Percentiles rank a stretch among this genome's conserved stretches.
Evolutionary conservation across 64 coral and sea anemone species (phyloP).

Genomic region (Dendronephthya gigantea): DNA sequence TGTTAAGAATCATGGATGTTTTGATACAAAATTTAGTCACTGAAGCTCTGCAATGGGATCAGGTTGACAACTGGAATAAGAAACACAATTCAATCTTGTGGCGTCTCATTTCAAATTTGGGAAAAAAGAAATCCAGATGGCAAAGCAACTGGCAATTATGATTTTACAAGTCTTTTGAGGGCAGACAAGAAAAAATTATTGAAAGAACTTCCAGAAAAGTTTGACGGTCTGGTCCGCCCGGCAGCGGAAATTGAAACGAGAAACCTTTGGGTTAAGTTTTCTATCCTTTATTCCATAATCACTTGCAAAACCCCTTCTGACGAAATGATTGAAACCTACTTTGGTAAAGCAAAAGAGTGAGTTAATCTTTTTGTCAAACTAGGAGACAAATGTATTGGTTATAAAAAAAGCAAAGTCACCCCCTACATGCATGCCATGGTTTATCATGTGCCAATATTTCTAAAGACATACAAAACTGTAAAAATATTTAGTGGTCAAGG

Average conservation of each 20-base stretch:
- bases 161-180: constrained; percentile 26
- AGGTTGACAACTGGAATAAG: not conserved
- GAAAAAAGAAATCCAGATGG: constrained; percentile 36
- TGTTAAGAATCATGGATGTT: constrained; percentile 13
- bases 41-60: not conserved
- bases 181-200: constrained; percentile 25
- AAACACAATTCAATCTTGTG: constrained; percentile 18
- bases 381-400: not conserved
- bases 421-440: constrained; percentile 2
- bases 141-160: not conserved
- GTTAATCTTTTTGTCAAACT: not conserved
- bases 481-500: constrained; percentile 37
- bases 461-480: constrained; percentile 10
- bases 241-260: not conserved
- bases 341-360: constrained; percentile 9
- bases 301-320: not conserved
- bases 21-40: not conserved
- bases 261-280: constrained; percentile 23
- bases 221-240: not conserved
- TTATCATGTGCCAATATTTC: constrained; percentile 11
- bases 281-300: not conserved
- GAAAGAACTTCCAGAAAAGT: constrained; percentile 7
- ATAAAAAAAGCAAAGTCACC: not conserved
- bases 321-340: not conserved
- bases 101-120: constrained; percentile 35